Evolutionary conservation across 2,113 vertebrate species (phyloP).

Genomic region (Bos taurus): ARS-UCD2.0 NC_037351.1:28577501-28578000

Average conservation of each 20-base stretch:
- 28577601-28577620: too few relatives aligned
- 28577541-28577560: background rate
- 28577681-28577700: background rate
- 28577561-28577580: too few relatives aligned
- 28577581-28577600: too few relatives aligned
- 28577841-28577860: background rate
- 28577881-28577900: background rate
- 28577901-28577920: background rate
- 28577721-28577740: background rate
- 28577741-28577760: background rate
- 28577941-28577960: background rate
- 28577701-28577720: background rate
- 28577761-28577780: background rate
- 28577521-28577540: background rate
- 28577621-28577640: too few relatives aligned
- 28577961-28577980: background rate
- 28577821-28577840: background rate
- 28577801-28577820: background rate
- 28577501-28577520: background rate
- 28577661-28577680: too few relatives aligned
- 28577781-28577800: background rate
- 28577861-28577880: background rate
- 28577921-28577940: background rate
- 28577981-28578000: background rate
- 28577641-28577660: too few relatives aligned